Base-by-base conservation (phyloP, 2,888 invertebrate genomes). In the Agonopterix alstromeriana region DNA sequence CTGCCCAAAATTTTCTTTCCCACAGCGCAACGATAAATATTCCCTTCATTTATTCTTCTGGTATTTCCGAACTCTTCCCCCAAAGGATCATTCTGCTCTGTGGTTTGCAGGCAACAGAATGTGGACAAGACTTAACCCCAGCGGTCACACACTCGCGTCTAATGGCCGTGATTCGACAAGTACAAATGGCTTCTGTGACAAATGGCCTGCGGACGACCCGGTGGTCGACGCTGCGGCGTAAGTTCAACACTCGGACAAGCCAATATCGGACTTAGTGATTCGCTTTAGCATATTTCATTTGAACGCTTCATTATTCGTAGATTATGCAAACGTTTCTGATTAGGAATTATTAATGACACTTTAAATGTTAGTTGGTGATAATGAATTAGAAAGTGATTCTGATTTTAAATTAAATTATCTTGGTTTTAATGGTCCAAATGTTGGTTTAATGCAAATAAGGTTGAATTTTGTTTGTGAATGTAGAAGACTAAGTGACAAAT, bases 131-230 rank as follows among this genome's bases (percentile, higher is more conserved):
- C 68, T 70, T 76, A 76, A 78, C 79, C 83, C 82, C 80, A 77
- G 81, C 82, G 87, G 87, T 87, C 84, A 83, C 85, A 84, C 86
- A 85, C 86, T 84, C 84, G 73, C 77, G 71, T 85, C 85, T 88
- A 88, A 89, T 88, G 89, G 87, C 82, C 78, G 86, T 86, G 89
- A 89, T 89, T 89, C 89, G 89, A 89, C 89, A 89, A 87, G 88
- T 89, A 89, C 88, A 89, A 89, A 89, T 89, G 89, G 87, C 82
- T 71, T 65, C 75, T 64, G 83, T 89, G 89, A 89, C 89, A 89
- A 89, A 89, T 89, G 85, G 85, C 74, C 73, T 74, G 77, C 73
- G 77, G 85, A 80, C 85, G 85, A 82, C 81, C 83, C 77, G 73
- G 70, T 71, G 73, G 78, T 74, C 73, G 72, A 64, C 73, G 67